phyloP scores from a whole-genome alignment of 1,140 invertebrate species.

The Conus ventricosus region DNA sequence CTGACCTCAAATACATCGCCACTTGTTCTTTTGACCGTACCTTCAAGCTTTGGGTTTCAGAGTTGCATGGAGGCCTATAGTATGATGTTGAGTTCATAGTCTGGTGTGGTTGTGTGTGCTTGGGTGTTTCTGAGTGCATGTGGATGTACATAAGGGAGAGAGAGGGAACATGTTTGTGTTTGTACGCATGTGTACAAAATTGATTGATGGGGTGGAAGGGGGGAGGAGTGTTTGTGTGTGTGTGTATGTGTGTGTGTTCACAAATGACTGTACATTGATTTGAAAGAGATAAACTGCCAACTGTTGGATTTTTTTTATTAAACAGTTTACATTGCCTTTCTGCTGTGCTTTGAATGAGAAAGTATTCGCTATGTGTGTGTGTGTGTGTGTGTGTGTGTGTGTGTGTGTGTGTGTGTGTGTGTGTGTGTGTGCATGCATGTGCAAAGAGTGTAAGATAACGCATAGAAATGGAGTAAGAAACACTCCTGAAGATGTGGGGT shows the following conservation, averaged over 20 bases:
- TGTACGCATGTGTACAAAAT: background rate
- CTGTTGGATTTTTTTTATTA: background rate
- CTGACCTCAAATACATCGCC: constrained; percentile 92
- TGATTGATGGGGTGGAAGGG: background rate
- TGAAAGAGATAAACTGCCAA: background rate
- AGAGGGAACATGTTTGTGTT: background rate
- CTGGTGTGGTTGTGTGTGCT: background rate
- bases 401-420: constrained; percentile 3
- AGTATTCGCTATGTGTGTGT: background rate
- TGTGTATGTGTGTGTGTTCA: background rate
- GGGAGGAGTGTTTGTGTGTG: background rate
- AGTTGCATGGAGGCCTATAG: constrained; percentile 59
- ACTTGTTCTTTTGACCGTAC: constrained; percentile 97
- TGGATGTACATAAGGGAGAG: background rate
- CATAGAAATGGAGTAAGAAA: no score
- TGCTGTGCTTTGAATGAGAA: background rate
- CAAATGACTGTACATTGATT: background rate
- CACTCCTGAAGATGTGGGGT: no score
- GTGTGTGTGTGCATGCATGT: constrained; percentile 9
- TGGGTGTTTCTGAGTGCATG: background rate
- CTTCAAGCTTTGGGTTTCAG: constrained; percentile 98
- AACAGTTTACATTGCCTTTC: background rate
- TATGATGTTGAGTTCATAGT: background rate
- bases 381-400: constrained; percentile 11
- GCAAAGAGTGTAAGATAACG: no score